Conservation (phyloP, 2,113 vertebrate species). For the Paradisaea rubra region DNA sequence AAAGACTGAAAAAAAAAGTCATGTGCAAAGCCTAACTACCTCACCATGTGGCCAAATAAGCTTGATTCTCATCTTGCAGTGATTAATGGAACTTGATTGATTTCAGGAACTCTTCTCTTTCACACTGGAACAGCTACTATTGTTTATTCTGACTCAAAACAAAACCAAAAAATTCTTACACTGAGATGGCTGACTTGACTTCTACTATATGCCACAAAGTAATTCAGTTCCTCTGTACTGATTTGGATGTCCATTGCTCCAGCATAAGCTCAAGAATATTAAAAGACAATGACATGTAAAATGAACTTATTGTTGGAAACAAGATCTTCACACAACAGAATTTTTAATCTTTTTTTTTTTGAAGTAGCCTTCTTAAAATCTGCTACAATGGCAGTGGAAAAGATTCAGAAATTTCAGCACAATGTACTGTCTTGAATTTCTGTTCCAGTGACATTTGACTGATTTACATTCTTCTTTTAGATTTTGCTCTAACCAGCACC, state of each 20-base stretch:
- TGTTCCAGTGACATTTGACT: neutral
- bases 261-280: neutral
- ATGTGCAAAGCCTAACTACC: neutral
- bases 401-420: neutral
- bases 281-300: neutral
- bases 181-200: neutral
- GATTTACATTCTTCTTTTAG: slow-evolving; percentile 3
- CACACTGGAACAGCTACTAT: neutral
- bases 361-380: neutral
- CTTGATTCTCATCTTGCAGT: neutral
- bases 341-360: neutral
- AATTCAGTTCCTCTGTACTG: neutral
- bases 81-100: slow-evolving; percentile 27
- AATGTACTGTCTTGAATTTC: neutral
- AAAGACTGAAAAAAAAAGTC: neutral
- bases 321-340: neutral
- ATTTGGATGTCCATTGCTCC: neutral
- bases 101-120: neutral
- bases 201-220: neutral
- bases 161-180: neutral
- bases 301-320: neutral
- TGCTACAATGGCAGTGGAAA: neutral
- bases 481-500: neutral
- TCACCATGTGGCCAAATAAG: neutral
- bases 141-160: slow-evolving; percentile 4